These are phyloP conservation scores for Triplophysa dalaica DNA, from an alignment of 2,113 vertebrate species.

Conservation along the genomic window DNA sequence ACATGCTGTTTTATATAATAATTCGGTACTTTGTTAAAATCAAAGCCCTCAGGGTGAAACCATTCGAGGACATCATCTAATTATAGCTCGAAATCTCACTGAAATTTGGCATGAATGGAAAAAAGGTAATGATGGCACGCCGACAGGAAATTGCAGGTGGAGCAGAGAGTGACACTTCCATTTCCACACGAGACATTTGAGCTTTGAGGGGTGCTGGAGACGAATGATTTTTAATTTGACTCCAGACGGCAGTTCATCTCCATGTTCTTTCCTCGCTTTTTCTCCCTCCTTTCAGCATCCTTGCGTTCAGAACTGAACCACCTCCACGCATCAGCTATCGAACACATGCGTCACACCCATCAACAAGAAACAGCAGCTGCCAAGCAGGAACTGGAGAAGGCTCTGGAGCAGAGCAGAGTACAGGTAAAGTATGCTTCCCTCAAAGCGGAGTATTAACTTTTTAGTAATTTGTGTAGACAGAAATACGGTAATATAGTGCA, in stretches of 20 bases:
- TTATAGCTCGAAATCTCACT: slow-evolving; percentile 4
- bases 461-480: too few species aligned
- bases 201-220: slow-evolving; percentile 21
- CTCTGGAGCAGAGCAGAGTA: slow-evolving; percentile 82
- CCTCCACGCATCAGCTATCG: slow-evolving; percentile 91
- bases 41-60: neutral
- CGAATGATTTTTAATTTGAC: slow-evolving; percentile 42
- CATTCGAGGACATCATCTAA: neutral
- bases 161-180: slow-evolving; percentile 35
- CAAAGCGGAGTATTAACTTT: neutral
- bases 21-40: neutral
- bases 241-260: slow-evolving; percentile 11
- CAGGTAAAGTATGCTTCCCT: slow-evolving; percentile 73
- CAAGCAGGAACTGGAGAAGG: slow-evolving; percentile 87
- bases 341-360: slow-evolving; percentile 89
- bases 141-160: slow-evolving; percentile 25
- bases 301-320: slow-evolving; percentile 95
- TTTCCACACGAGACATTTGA: slow-evolving; percentile 2
- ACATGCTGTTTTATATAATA: too few species aligned
- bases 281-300: slow-evolving; percentile 77
- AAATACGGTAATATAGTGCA: neutral
- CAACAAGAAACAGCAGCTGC: slow-evolving; percentile 86
- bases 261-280: slow-evolving; percentile 15
- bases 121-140: neutral
- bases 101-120: slow-evolving; percentile 14